A percentile compares a stretch with the other conserved stretches of the same genome.
phyloP scores from a whole-genome alignment of 2,888 invertebrate genomes.

The Dryococelus australis region DNA sequence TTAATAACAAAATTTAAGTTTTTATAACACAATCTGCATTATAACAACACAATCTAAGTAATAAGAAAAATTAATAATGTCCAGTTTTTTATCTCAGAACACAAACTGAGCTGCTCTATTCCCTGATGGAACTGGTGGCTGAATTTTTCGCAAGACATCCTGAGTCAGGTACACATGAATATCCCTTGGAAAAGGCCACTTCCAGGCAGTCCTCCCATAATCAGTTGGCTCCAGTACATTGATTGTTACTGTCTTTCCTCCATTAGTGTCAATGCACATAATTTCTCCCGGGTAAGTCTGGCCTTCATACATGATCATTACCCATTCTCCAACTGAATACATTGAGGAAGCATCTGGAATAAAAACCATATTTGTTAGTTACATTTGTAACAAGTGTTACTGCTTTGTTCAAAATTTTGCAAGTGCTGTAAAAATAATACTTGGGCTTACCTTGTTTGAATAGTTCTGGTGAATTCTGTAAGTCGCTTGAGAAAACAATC shows the following conservation, averaged over 20 bases:
- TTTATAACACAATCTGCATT: too few species aligned
- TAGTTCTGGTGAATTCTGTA: too few species aligned
- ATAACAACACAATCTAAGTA: too few species aligned
- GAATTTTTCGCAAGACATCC: background rate
- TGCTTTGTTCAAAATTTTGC: background rate
- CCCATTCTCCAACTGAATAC: slow-evolving; percentile 2
- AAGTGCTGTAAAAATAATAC: too few species aligned
- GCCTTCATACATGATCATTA: background rate
- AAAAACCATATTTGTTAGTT: background rate
- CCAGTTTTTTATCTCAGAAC: background rate
- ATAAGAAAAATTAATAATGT: background rate
- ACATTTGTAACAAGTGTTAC: background rate
- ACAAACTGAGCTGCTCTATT: background rate
- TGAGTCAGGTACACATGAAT: background rate
- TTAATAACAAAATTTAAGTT: background rate
- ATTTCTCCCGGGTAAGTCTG: background rate
- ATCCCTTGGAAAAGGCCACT: background rate
- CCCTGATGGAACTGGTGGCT: background rate
- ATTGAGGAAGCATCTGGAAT: background rate
- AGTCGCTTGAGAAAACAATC: too few species aligned
- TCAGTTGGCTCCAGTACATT: background rate
- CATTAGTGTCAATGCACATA: background rate
- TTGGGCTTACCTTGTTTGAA: too few species aligned
- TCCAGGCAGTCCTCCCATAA: background rate
- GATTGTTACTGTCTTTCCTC: background rate